A percentile compares a stretch with the other conserved stretches of the same genome.
Conservation (phyloP, 2,797 vertebrate species). For the Esox lucius region DNA sequence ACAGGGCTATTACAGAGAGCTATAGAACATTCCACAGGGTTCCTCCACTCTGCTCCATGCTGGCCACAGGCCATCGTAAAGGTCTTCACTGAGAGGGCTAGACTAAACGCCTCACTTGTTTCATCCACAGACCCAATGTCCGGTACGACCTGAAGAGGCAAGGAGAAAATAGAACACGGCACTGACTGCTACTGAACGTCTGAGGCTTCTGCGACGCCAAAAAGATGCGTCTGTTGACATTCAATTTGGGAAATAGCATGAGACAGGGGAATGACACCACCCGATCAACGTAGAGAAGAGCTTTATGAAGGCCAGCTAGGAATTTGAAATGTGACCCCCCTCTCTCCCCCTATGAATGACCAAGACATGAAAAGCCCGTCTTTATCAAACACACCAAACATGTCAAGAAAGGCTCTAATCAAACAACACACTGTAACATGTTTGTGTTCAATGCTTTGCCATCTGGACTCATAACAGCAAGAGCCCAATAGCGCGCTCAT, state of each 20-base stretch:
- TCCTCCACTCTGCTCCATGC: constrained; percentile 71
- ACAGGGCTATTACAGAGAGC: constrained; percentile 75
- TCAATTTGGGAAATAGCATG: not conserved
- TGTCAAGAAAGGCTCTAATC: not conserved
- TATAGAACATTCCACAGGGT: constrained; percentile 81
- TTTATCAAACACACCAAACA: not conserved
- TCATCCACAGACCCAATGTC: constrained; percentile 32
- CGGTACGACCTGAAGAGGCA: constrained; percentile 36
- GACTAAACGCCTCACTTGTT: constrained; percentile 40
- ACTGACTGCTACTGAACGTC: constrained; percentile 14
- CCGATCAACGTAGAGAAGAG: not conserved
- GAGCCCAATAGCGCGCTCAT: constrained; percentile 70
- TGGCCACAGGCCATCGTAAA: constrained; percentile 80
- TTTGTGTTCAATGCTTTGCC: constrained; percentile 75
- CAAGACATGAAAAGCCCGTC: not conserved
- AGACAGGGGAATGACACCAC: not conserved
- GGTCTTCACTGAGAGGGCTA: constrained; percentile 67
- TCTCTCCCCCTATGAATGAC: not conserved
- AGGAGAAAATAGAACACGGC: constrained; percentile 65
- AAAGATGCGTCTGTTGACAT: not conserved
- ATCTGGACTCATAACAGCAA: constrained; percentile 76
- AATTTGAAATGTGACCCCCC: not conserved
- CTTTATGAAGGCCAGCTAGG: not conserved
- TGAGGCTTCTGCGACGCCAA: not conserved
- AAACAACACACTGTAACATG: constrained; percentile 35